Evolutionary conservation across 2,888 invertebrate species (phyloP), one percentile per base, ranked within the genome.

Genomic region (Drosophila borealis): DNA sequence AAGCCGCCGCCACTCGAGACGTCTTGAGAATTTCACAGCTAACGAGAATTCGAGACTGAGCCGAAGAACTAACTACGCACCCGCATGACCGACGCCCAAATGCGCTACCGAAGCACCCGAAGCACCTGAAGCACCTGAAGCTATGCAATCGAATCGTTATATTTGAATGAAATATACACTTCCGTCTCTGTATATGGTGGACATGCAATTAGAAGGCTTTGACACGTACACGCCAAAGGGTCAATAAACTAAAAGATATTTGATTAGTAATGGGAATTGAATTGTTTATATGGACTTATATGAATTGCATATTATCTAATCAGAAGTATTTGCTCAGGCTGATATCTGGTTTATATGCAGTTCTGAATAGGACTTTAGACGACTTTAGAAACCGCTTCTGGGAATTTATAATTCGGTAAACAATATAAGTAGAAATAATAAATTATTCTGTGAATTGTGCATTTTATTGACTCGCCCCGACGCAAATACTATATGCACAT

Each of bases 1-100:
- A 49, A 61, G n/a, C 51, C 57, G 64, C 74, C 78, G 63, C 46
- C 73, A 67, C 74, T 77, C 50, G 74, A 81, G 65, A 69, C 69
- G 34, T n/a, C 65, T 66, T 61, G 36, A 74, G 69, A 74, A 78
- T 78, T 55, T 70, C 69, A 60, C 69, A 69, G 68, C 67, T 65
- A 65, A 17, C 54, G 54, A 54, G 29, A 29, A 41, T 29, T 29
- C 14, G 48, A 49, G 34, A 17, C 19, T 6, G 11, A 13, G 42
- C 19, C 34, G 3, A 25, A 64, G 65, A 59, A 57, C 25, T 66
- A 59, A 57, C 25, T 66, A 59, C 46, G 53, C 54, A 53, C 57
- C 63, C 63, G 63, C 42, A 51, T 54, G 39, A 9, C 5, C 45
- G 62, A 13, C 17, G 14, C 33, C 29, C 70, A 39, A 42, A 56